Evolutionary conservation across 2,113 vertebrate species (phyloP).

Genomic region (Argyrosomus japonicus): DNA sequence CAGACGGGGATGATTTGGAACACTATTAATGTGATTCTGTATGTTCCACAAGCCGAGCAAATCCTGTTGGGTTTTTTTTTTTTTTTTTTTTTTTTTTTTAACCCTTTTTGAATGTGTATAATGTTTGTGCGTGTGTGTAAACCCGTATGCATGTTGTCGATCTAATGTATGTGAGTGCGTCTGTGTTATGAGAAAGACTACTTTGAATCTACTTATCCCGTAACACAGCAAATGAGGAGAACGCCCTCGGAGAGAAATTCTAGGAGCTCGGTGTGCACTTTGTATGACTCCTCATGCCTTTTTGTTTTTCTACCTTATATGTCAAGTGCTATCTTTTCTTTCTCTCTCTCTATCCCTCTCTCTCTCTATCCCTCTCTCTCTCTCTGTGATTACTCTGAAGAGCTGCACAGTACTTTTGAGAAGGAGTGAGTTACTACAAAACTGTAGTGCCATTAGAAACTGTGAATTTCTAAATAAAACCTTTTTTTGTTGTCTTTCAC

Average conservation of each 20-base stretch:
- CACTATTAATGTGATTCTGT: slow-evolving; percentile 62
- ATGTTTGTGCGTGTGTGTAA: slow-evolving; percentile 31
- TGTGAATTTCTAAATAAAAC: slow-evolving; percentile 99
- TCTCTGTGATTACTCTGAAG: slow-evolving; percentile 70
- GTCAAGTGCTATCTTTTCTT: slow-evolving; percentile 89
- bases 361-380: slow-evolving; percentile 19
- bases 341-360: background rate
- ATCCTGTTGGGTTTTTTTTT: background rate
- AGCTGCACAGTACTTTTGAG: slow-evolving; percentile 86
- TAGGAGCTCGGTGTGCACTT: slow-evolving; percentile 93
- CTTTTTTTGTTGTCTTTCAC: slow-evolving; percentile 88
- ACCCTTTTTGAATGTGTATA: slow-evolving; percentile 62
- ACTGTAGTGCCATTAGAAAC: slow-evolving; percentile 99
- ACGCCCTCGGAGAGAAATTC: slow-evolving; percentile 77
- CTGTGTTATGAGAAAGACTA: slow-evolving; percentile 62
- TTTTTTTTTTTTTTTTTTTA: background rate
- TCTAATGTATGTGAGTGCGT: slow-evolving; percentile 25
- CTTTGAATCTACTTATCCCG: slow-evolving; percentile 59
- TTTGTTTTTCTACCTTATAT: slow-evolving; percentile 84
- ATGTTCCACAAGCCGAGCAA: slow-evolving; percentile 55
- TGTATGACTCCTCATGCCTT: slow-evolving; percentile 90
- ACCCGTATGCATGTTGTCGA: slow-evolving; percentile 47
- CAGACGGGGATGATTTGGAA: slow-evolving; percentile 54
- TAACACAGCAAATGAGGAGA: slow-evolving; percentile 58
- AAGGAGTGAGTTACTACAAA: slow-evolving; percentile 90